These are phyloP conservation scores for Cephalopachus bancanus DNA, from an alignment of 2,797 vertebrate species.

Conservation along the genomic window DNA sequence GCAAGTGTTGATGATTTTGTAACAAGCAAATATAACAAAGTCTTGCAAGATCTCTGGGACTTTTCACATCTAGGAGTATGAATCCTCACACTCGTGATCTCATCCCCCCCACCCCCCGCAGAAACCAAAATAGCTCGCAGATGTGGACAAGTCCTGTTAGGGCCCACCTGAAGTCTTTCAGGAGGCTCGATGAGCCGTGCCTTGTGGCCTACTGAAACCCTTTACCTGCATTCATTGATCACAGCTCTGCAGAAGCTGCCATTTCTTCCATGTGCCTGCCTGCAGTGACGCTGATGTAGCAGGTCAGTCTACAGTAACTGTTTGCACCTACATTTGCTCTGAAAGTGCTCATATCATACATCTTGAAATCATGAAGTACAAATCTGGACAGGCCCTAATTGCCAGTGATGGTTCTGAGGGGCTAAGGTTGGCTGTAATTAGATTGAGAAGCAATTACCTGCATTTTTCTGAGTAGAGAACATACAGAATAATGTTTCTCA, in stretches of 20 bases:
- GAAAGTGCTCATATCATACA: slow-evolving; percentile 83
- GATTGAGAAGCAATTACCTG: slow-evolving; percentile 86
- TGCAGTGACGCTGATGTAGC: slow-evolving; percentile 56
- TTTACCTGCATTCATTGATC: slow-evolving; percentile 74
- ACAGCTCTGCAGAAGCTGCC: slow-evolving; percentile 65
- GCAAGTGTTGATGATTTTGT: not conserved
- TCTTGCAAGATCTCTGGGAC: not conserved
- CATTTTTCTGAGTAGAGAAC: slow-evolving; percentile 81
- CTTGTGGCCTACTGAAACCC: not conserved
- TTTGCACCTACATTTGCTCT: slow-evolving; percentile 84
- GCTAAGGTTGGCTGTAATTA: slow-evolving; percentile 86
- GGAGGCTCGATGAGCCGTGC: not conserved
- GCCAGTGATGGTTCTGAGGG: slow-evolving; percentile 85
- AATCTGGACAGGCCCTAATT: slow-evolving; percentile 84
- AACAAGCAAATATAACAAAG: not conserved
- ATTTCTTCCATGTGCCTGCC: not conserved
- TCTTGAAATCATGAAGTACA: slow-evolving; percentile 81
- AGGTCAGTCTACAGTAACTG: slow-evolving; percentile 77
- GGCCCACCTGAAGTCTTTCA: accelerated
- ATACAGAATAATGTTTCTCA: slow-evolving; percentile 67
- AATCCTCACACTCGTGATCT: not conserved
- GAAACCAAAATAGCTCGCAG: not conserved
- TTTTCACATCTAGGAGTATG: not conserved
- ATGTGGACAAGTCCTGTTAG: not conserved
- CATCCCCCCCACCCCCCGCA: too few species aligned